phyloP scores from a whole-genome alignment of 2,113 vertebrate species.

The Rhodinocichla rosea region DNA sequence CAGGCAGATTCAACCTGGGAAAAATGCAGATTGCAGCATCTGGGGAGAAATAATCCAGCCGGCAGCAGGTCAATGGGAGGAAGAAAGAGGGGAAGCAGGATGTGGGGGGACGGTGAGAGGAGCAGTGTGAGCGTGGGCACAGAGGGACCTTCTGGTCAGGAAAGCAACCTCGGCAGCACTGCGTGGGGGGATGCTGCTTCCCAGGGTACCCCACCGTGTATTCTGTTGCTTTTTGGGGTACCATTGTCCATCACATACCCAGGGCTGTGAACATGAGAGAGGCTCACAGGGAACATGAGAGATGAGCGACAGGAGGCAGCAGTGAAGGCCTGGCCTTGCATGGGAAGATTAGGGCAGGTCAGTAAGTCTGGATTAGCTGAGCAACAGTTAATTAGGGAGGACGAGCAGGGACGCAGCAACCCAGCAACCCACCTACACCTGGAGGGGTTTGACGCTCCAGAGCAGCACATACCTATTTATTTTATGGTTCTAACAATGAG shows the following conservation, averaged over 20 bases:
- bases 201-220: fast-evolving
- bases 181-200: background rate
- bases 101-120: background rate
- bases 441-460: background rate
- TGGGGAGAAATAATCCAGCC: constrained; percentile 29
- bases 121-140: fast-evolving
- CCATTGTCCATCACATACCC: fast-evolving
- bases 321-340: background rate
- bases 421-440: constrained; percentile 53
- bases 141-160: background rate
- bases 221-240: background rate
- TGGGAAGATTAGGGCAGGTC: constrained; percentile 21
- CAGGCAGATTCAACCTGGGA: constrained; percentile 11
- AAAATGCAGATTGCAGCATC: constrained; percentile 39
- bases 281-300: background rate
- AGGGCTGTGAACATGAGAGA: background rate
- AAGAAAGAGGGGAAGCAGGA: constrained; percentile 52
- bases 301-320: background rate
- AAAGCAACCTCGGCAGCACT: background rate
- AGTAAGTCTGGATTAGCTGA: constrained; percentile 17
- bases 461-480: constrained; percentile 12
- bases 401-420: background rate
- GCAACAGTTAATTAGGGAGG: constrained; percentile 43
- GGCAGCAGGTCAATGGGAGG: background rate
- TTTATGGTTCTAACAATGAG: background rate